Evolutionary conservation across 2,888 invertebrate genomes (phyloP), one percentile per base, ranked within the genome.

Genomic region (Portevinia maculata): DNA sequence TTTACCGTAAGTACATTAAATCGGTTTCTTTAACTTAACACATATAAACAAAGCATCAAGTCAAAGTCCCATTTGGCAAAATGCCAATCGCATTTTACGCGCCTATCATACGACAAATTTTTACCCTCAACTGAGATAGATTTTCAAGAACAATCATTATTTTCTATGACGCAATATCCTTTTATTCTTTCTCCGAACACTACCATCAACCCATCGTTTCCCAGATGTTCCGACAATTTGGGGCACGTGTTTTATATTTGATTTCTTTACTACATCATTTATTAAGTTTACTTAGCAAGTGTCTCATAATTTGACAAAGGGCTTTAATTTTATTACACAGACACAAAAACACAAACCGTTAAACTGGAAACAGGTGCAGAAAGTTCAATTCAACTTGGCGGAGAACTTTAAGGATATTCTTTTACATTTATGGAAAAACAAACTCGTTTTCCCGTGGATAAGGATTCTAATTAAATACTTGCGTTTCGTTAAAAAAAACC

Each of bases 101-200:
- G 24, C 37, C 48, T 28, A 57, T 39, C 39, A 57, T 24, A 24
- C 5, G 24, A 5, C 3, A 5, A n/a, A n/a, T n/a, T 2, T 24
- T 24, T 24, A 24, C 24, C n/a, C n/a, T 24, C 24, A 24, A 24
- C 24, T 24, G 3, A 19, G 55, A 69, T 59, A 46, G 69, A 69
- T 69, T 48, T 57, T 48, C 39, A 55, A 30, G 46, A 46, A 69
- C 57, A 69, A 48, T 55, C 67, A 55, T 69, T 60, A 41, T 41
- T 41, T 41, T 60, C 15, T 59, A 59, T 50, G 70, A 50, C 50
- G 13, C 21, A 48, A 48, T 59, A 57, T 50, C 28, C 32, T 17
- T 21, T 13, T 48, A 17, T 28, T 28, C 21, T 21, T 30, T n/a
- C 7, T 2, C 3, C 3, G 7, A 3, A 13, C 1, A 11, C 13